Base-by-base conservation (phyloP, 2,113 vertebrate species). In the Entomyzon cyanotis region DNA sequence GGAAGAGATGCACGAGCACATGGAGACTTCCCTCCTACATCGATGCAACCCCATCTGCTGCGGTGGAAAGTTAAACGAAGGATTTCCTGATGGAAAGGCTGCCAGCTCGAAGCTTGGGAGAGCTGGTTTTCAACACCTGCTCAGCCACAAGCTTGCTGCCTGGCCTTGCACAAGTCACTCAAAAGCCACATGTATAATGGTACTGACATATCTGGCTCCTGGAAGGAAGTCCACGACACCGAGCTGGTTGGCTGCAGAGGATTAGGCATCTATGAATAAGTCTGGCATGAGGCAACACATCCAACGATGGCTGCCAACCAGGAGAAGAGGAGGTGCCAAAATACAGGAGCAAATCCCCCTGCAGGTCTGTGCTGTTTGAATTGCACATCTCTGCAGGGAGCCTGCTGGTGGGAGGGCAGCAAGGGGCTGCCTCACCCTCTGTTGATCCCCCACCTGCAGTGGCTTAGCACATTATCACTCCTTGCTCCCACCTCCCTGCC, bases 51-150 rank as follows among this genome's bases (percentile, higher is more conserved):
- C 53, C 65, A 60, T 82, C 84, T 9, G 10, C 73, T 52, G 62
- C 0, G 0, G 49, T 50, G 53, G 56, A 70, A 86, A 94, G 73
- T 37, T 81, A 96, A 84, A 95, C 0, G 39, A 90, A 92, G 64
- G 86, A 88, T 94, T 94, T 95, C 88, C 85, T 83, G 24, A 64
- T 17, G 24, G 71, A 90, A 87, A 75, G 19, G 44, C 68, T 95
- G 95, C 88, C 83, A 96, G 56, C 56, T 28, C 0, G 0, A 90
- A 86, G 76, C 87, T 77, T 88, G 50, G 49, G 82, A 91, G 82
- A 95, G n/a, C 31, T 73, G 69, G 44, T 80, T 96, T 96, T 92
- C 93, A 78, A 89, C 91, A 96, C 89, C 89, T 93, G 96, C 86
- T 93, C 78, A 88, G 83, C 71, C 80, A 84, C 71, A 63, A 70